Base-by-base conservation (phyloP, 2,113 vertebrate species). In the Pelobates fuscus region DNA sequence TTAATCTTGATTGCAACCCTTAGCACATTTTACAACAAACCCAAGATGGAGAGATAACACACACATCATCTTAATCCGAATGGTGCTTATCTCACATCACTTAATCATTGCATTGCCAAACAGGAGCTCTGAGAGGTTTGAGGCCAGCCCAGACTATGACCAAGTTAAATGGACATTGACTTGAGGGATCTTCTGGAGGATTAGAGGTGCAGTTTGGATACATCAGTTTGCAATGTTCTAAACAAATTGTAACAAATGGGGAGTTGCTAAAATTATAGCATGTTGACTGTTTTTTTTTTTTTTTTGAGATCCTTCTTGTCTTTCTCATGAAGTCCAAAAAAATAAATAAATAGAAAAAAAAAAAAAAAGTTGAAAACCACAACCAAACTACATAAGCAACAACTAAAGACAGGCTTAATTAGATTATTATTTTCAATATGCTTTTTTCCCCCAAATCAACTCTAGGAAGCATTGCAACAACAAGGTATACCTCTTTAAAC, bases 401-500 rank as follows among this genome's bases (percentile, higher is more conserved):
- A 49, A 18, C 73, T 68, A 61, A 75, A 77, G 32, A 68, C 73
- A 67, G 17, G 72, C 72, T 67, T 59, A 44, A 30, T 1, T 10
- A 37, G 10, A 37, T 37, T 37, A 37, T 37, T 77, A 60, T 77
- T 26, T 58, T 41, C 59, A 46, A 68, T 30, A 27, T 68, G 43
- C 64, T 67, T 76, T 76, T 84, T 84, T 90, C 89, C 89, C 86
- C 86, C 89, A 92, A 92, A 87, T 70, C 88, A 86, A 84, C 87
- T 88, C 91, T 92, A 89, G 91, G 89, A 95, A 95, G 89, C 94
- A 94, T 97, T 94, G 92, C 94, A 97, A 97, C 95, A 94, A 96
- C 94, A 75, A 75, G 71, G 93, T 97, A 95, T 98, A 98, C 95
- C 97, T 98, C 95, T 96, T 94, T 91, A 92, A 93, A 92, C 92